Percentiles rank a stretch among this genome's conserved stretches.
These are phyloP conservation scores for Hypena proboscidalis DNA, from an alignment of 2,888 invertebrate genomes.

Conservation along the genomic window DNA sequence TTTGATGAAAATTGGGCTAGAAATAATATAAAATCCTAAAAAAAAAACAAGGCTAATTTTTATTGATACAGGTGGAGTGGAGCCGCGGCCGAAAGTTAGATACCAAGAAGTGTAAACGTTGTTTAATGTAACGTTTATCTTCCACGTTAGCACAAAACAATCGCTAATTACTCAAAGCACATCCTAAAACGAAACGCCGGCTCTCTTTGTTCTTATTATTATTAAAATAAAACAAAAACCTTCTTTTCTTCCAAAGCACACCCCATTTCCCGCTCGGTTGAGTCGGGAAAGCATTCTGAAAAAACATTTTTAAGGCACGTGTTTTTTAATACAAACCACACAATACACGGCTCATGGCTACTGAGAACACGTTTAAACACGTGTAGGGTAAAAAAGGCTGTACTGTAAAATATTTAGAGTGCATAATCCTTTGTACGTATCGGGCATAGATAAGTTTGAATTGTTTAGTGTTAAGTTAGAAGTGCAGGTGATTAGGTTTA, in stretches of 20 bases:
- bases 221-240: conserved; percentile 35
- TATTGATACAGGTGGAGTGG: no score
- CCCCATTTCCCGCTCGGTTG: conserved; percentile 30
- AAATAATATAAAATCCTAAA: no score
- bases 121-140: no score
- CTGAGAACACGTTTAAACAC: conserved; percentile 16
- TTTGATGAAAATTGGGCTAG: no score
- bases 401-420: background rate
- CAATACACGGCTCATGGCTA: conserved; percentile 19
- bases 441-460: no score
- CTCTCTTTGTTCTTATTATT: conserved; percentile 6
- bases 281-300: conserved; percentile 27
- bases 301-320: conserved; percentile 30
- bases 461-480: no score
- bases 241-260: conserved; percentile 21
- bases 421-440: no score
- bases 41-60: no score
- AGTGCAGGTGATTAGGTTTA: no score
- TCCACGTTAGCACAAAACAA: no score
- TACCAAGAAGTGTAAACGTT: no score
- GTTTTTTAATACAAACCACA: conserved; percentile 24
- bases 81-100: no score
- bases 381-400: background rate
- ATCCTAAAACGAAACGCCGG: conserved; percentile 4
- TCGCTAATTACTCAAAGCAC: conserved; percentile 3